These are phyloP conservation scores for Enteromius afrohamiltoni DNA, from an alignment of 2,797 vertebrate genomes.

Conservation along the genomic window DNA sequence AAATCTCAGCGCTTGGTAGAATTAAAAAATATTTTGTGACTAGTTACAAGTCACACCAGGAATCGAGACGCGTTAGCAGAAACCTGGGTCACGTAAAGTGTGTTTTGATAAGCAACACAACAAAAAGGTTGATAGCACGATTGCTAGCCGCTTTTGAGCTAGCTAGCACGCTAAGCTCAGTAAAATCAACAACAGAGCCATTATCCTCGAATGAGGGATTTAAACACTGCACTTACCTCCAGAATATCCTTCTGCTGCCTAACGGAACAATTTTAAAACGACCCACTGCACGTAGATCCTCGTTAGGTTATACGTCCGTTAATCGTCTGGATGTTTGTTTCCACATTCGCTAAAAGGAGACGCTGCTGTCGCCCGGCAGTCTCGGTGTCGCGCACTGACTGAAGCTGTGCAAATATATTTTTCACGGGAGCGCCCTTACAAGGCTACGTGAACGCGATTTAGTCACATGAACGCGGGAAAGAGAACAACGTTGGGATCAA, in stretches of 20 bases:
- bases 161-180: conserved; percentile 41
- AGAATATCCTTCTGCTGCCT: conserved; percentile 63
- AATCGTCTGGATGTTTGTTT: conserved; percentile 62
- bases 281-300: conserved; percentile 36
- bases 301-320: conserved; percentile 61
- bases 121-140: neutral
- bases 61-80: neutral
- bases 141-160: conserved; percentile 32
- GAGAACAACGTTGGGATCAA: conserved; percentile 10
- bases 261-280: conserved; percentile 45
- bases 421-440: conserved; percentile 57
- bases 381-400: conserved; percentile 69
- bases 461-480: conserved; percentile 14
- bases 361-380: conserved; percentile 59
- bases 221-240: conserved; percentile 69
- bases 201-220: neutral
- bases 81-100: neutral
- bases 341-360: conserved; percentile 69
- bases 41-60: neutral
- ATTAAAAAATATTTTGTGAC: neutral
- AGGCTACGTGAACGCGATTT: conserved; percentile 37
- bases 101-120: neutral
- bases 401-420: conserved; percentile 70
- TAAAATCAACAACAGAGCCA: conserved; percentile 32
- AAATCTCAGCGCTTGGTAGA: conserved; percentile 17